A percentile compares a stretch with the other conserved stretches of the same genome.
These are phyloP conservation scores for Ectropis grisescens DNA, from an alignment of 1,140 invertebrate species.

Conservation along the genomic window DNA sequence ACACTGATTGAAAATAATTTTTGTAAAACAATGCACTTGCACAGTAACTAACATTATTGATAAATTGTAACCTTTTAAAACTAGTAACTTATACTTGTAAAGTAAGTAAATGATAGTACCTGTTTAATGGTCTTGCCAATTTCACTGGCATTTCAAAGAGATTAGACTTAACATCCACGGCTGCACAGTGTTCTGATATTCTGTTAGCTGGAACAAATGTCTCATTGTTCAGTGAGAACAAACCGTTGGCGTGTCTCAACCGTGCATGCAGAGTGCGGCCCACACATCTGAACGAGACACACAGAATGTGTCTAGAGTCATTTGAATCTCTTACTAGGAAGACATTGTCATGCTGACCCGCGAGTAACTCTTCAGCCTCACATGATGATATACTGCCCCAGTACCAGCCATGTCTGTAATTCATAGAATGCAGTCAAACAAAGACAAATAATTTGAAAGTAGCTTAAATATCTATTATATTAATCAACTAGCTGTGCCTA, in stretches of 20 bases:
- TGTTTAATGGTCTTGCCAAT: constrained; percentile 58
- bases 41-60: no score
- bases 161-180: constrained; percentile 57
- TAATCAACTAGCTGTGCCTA: no score
- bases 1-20: no score
- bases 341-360: constrained; percentile 62
- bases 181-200: constrained; percentile 61
- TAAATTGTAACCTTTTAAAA: no score
- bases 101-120: no score
- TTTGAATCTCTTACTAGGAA: constrained; percentile 59
- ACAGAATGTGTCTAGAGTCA: constrained; percentile 55
- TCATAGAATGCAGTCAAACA: no score
- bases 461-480: no score
- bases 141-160: constrained; percentile 64
- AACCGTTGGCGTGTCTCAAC: constrained; percentile 54
- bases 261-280: constrained; percentile 56
- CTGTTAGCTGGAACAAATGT: constrained; percentile 60
- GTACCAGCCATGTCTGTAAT: constrained; percentile 60
- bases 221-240: constrained; percentile 62
- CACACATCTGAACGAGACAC: constrained; percentile 61
- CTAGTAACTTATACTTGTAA: no score
- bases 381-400: constrained; percentile 61
- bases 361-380: constrained; percentile 57
- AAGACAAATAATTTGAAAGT: no score
- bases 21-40: no score